Evolutionary conservation across 2,888 invertebrate genomes (phyloP).

Genomic region (Kuschelorhynchus macadamiae): DNA sequence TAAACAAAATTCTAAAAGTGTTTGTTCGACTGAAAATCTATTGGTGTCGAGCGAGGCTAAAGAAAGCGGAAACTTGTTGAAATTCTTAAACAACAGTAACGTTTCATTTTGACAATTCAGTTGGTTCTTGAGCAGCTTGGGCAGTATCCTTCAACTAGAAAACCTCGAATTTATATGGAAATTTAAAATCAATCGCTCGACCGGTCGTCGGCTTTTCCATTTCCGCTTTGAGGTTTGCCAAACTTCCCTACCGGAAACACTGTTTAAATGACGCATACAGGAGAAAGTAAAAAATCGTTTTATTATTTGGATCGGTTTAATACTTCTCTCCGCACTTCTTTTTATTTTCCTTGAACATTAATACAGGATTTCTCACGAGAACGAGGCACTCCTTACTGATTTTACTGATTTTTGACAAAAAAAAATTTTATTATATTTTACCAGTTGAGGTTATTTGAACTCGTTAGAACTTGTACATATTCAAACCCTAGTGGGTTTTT

Average conservation of each 20-base stretch:
- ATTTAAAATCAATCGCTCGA: constrained; percentile 65
- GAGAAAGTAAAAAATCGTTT: no score
- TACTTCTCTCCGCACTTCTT: no score
- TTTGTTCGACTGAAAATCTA: background rate
- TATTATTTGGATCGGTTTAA: no score
- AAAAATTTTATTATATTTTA: background rate
- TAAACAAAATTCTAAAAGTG: background rate
- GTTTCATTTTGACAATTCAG: constrained; percentile 43
- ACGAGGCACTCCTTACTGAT: no score
- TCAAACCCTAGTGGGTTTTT: no score
- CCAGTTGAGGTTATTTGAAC: no score
- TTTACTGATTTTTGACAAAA: background rate
- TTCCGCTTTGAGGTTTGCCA: constrained; percentile 58
- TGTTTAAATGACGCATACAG: no score
- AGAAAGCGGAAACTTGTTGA: constrained; percentile 31
- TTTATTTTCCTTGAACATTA: no score
- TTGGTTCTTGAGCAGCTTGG: constrained; percentile 54
- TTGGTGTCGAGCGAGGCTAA: background rate
- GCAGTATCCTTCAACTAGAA: constrained; percentile 61
- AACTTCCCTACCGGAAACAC: constrained; percentile 53
- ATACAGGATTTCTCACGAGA: no score
- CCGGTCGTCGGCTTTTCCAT: constrained; percentile 58
- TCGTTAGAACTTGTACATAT: no score
- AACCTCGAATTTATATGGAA: constrained; percentile 66
- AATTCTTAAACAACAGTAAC: constrained; percentile 46